phyloP scores from a whole-genome alignment of 2,797 vertebrate species.

The Gallinago solitaria region DNA sequence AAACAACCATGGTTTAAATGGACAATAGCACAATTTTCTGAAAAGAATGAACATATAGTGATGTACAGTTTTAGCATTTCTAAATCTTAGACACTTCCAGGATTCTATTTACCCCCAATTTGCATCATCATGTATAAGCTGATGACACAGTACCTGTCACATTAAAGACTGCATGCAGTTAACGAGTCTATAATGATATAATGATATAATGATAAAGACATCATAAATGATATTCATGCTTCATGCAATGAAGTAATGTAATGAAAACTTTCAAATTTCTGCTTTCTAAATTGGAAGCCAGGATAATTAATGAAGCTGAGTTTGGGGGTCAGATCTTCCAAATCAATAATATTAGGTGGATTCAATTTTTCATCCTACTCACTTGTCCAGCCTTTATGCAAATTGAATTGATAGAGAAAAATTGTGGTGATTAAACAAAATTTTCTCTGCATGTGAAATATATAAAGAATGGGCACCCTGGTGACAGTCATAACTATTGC shows the following conservation, averaged over 20 bases:
- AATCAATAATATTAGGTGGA: conserved; percentile 60
- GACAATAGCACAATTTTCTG: background rate
- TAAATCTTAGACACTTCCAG: background rate
- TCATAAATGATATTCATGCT: background rate
- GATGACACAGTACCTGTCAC: background rate
- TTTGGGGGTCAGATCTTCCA: conserved; percentile 46
- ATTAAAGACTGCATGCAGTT: background rate
- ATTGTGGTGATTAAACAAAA: conserved; percentile 61
- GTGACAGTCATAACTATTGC: conserved; percentile 34
- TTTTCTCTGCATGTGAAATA: conserved; percentile 48
- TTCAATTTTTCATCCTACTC: conserved; percentile 61
- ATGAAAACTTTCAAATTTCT: conserved; percentile 30
- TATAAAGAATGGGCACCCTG: conserved; percentile 53
- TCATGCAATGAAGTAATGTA: background rate
- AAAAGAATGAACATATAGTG: background rate
- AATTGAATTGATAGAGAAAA: conserved; percentile 59
- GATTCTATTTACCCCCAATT: background rate
- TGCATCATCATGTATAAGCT: background rate
- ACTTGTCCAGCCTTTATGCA: conserved; percentile 34
- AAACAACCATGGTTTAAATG: background rate
- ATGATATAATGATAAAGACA: background rate
- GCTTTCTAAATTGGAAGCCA: background rate
- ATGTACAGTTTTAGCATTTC: background rate
- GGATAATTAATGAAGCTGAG: conserved; percentile 55
- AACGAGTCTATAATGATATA: conserved; percentile 1